Evolutionary conservation across 2,113 vertebrate genomes (phyloP).

Genomic region (Azemiops feae): DNA sequence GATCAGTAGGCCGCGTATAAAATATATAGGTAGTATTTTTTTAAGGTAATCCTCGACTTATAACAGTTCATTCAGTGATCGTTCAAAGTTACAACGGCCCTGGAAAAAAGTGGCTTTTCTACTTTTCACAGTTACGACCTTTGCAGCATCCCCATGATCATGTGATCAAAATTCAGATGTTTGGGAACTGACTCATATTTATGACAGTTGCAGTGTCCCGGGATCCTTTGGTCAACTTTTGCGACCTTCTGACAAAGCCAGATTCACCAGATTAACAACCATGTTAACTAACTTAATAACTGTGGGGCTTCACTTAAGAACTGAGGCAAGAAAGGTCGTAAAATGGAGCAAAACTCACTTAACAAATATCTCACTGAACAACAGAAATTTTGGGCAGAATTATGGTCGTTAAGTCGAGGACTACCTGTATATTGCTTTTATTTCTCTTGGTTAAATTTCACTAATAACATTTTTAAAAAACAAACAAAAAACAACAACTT

Average conservation of each 20-base stretch:
- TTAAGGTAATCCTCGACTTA: neutral
- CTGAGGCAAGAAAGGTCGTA: neutral
- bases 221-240: neutral
- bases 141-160: neutral
- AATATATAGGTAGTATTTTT: neutral
- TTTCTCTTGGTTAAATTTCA: neutral
- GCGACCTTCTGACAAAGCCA: neutral
- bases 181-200: neutral
- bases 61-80: neutral
- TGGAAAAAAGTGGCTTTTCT: neutral
- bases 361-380: neutral
- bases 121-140: neutral
- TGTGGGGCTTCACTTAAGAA: neutral
- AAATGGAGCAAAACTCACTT: neutral
- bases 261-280: neutral
- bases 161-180: neutral
- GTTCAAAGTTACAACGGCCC: neutral
- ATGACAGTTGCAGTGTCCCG: neutral
- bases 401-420: neutral
- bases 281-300: neutral
- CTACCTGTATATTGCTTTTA: neutral
- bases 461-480: neutral
- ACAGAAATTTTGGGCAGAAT: neutral
- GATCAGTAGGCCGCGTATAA: neutral
- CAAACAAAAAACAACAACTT: neutral